Conservation (phyloP, 2,113 vertebrate species). For the human (Homo sapiens) region DNA sequence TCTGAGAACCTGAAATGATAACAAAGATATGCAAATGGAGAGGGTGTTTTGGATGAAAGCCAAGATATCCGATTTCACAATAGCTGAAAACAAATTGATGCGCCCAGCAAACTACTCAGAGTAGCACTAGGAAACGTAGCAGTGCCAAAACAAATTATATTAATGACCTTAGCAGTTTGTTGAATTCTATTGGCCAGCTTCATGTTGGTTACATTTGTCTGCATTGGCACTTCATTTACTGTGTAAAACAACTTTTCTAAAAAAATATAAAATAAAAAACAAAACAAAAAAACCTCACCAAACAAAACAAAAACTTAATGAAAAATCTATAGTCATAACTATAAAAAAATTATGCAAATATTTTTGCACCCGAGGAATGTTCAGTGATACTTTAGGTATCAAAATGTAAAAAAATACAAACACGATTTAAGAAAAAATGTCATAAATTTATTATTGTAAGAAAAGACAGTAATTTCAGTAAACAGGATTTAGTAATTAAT, state of each 20-base stretch:
- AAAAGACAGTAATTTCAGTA: conserved; percentile 26
- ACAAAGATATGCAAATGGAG: conserved; percentile 99
- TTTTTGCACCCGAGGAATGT: conserved; percentile 72
- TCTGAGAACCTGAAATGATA: conserved; percentile 95
- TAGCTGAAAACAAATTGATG: conserved; percentile 96
- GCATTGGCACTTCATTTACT: conserved; percentile 83
- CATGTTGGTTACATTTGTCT: conserved; percentile 87
- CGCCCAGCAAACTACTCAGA: conserved; percentile 93
- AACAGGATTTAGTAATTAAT: conserved; percentile 23
- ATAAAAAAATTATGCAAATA: conserved; percentile 75
- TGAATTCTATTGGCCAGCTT: conserved; percentile 88
- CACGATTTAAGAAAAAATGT: conserved; percentile 33
- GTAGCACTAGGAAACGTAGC: conserved; percentile 91
- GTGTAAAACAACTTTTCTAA: conserved; percentile 84
- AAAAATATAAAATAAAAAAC: conserved; percentile 52
- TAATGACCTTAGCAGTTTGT: conserved; percentile 89
- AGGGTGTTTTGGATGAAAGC: conserved; percentile 92
- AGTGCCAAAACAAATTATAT: conserved; percentile 92
- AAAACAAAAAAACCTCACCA: conserved; percentile 3
- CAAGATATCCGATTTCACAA: conserved; percentile 95
- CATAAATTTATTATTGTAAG: conserved; percentile 52
- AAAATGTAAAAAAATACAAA: conserved; percentile 41
- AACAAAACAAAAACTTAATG: conserved; percentile 64
- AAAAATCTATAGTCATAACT: conserved; percentile 80
- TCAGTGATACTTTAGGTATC: conserved; percentile 30